A percentile compares a stretch with the other conserved stretches of the same genome.
Conservation (phyloP, 2,797 vertebrate genomes). For the Acanthopagrus latus region DNA sequence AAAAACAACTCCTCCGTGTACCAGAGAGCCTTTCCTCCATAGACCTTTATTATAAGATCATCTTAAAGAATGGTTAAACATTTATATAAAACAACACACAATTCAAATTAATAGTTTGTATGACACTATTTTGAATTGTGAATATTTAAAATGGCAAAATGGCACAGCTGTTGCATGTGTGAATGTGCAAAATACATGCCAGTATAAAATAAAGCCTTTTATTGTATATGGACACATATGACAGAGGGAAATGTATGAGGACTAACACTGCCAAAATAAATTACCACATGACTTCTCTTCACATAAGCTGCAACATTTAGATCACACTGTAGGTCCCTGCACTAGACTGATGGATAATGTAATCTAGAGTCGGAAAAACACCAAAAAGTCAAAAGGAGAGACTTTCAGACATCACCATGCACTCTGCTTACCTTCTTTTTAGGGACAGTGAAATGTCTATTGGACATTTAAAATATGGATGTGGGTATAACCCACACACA, state of each 20-base stretch:
- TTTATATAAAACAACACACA: not conserved
- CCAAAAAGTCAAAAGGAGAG: not conserved
- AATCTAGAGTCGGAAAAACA: not conserved
- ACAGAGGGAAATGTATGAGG: not conserved
- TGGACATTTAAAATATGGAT: constrained; percentile 59
- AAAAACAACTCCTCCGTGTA: not conserved
- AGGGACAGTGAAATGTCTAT: constrained; percentile 25
- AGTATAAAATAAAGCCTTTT: not conserved
- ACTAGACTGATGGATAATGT: not conserved
- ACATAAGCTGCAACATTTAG: not conserved
- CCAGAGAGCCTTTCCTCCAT: not conserved
- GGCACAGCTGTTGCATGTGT: too few species aligned
- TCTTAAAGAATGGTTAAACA: not conserved
- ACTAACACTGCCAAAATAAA: not conserved
- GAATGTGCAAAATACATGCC: too few species aligned
- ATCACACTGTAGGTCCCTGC: not conserved
- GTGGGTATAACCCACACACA: constrained; percentile 8
- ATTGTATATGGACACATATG: too few species aligned
- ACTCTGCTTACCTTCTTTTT: not conserved
- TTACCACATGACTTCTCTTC: not conserved
- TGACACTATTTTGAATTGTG: too few species aligned
- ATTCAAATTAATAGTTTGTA: not conserved
- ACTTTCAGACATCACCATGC: not conserved
- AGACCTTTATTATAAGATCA: not conserved
- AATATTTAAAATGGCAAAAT: too few species aligned